phyloP scores from a whole-genome alignment of 2,113 vertebrate genomes.

The Chaetodon trifascialis region DNA sequence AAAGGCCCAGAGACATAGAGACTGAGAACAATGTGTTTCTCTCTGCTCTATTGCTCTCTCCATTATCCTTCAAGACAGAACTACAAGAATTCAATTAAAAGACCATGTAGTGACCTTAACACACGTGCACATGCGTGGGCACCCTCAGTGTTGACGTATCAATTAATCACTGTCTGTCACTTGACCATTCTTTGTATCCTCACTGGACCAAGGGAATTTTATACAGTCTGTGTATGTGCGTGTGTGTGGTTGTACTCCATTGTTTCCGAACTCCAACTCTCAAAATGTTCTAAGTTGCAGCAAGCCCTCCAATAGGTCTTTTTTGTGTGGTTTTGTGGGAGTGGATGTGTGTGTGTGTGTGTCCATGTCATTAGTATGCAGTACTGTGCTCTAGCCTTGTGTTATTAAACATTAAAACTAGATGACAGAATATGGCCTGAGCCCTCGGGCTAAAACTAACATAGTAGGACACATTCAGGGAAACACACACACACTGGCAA shows the following conservation, averaged over 20 bases:
- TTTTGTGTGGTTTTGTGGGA: constrained; percentile 3
- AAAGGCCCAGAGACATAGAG: constrained; percentile 45
- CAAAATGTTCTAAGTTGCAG: constrained; percentile 26
- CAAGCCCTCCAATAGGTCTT: constrained; percentile 16
- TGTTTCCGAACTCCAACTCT: constrained; percentile 42
- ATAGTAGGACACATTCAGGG: constrained; percentile 29
- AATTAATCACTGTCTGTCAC: constrained; percentile 80
- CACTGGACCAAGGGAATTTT: constrained; percentile 53
- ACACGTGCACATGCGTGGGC: constrained; percentile 56
- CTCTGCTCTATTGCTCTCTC: constrained; percentile 71
- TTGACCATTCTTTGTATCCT: constrained; percentile 70
- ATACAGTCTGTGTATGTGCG: constrained; percentile 8
- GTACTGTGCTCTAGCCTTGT: constrained; percentile 23
- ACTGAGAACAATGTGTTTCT: constrained; percentile 64
- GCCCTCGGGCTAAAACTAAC: constrained; percentile 41
- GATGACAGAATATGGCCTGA: constrained; percentile 55
- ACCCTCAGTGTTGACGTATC: constrained; percentile 65
- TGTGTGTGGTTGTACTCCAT: constrained; percentile 8
- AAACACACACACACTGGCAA: constrained; percentile 33
- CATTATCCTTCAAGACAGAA: constrained; percentile 75
- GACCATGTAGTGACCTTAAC: constrained; percentile 82
- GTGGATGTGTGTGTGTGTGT: constrained; percentile 1
- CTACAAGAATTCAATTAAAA: constrained; percentile 83
- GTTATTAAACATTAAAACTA: constrained; percentile 71
- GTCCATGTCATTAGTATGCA: constrained; percentile 53